phyloP scores from a whole-genome alignment of 2,888 invertebrate genomes.

The Leucophenga montana region DNA sequence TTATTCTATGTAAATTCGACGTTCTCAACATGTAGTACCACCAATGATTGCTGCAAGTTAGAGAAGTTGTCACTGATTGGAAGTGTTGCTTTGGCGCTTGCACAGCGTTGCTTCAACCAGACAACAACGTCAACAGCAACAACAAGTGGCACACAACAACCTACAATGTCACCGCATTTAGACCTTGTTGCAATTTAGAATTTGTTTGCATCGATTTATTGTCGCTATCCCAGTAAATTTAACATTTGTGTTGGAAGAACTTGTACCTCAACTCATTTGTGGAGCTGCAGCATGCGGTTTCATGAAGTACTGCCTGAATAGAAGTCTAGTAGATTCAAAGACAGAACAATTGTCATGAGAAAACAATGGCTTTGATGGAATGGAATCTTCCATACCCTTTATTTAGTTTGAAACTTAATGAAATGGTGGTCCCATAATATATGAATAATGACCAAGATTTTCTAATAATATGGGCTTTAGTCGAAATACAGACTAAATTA shows the following conservation, averaged over 20 bases:
- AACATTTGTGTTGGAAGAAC: slow-evolving; percentile 28
- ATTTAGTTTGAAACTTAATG: too few species aligned
- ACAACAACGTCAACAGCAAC: slow-evolving; percentile 17
- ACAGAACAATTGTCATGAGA: slow-evolving; percentile 9
- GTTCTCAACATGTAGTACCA: slow-evolving; percentile 23
- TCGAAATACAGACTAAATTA: too few species aligned
- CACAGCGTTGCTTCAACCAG: slow-evolving; percentile 14
- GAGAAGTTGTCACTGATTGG: too few species aligned
- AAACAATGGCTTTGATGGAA: background rate
- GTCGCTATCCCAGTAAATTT: background rate
- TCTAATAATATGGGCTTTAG: too few species aligned
- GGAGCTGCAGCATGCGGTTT: background rate
- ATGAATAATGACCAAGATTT: too few species aligned
- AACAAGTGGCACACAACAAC: slow-evolving; percentile 13
- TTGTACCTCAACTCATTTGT: slow-evolving; percentile 42
- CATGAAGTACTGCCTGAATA: too few species aligned
- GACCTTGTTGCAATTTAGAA: slow-evolving; percentile 26
- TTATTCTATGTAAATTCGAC: background rate
- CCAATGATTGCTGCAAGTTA: slow-evolving; percentile 18
- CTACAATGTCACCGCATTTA: slow-evolving; percentile 24
- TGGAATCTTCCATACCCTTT: too few species aligned
- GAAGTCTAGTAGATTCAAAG: background rate
- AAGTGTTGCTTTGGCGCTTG: slow-evolving; percentile 26
- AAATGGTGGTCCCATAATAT: too few species aligned
- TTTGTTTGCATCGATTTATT: slow-evolving; percentile 1